A percentile compares a stretch with the other conserved stretches of the same genome.
Evolutionary conservation across 2,113 vertebrate species (phyloP).

Genomic region (Neodontobutis hainanensis): DNA sequence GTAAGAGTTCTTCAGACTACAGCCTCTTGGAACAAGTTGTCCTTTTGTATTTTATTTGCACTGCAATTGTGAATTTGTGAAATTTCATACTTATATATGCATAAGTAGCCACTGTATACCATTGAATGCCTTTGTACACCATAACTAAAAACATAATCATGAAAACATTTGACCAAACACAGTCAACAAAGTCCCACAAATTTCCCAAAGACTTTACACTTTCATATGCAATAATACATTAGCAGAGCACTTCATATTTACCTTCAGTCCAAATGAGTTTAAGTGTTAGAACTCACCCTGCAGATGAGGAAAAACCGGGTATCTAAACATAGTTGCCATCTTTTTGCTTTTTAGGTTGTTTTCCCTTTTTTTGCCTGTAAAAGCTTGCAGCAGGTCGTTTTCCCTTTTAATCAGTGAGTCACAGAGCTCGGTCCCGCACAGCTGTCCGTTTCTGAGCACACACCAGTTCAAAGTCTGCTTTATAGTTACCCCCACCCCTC

Average conservation of each 20-base stretch:
- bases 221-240: no score
- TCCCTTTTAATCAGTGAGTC: slow-evolving; percentile 20
- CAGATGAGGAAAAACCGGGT: slow-evolving; percentile 73
- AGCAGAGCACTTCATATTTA: no score
- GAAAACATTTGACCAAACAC: slow-evolving; percentile 4
- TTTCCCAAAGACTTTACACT: neutral
- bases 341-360: slow-evolving; percentile 20
- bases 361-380: slow-evolving; percentile 9
- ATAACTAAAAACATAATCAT: no score
- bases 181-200: neutral
- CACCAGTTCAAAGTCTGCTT: slow-evolving; percentile 55
- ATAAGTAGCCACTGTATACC: no score
- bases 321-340: slow-evolving; percentile 78
- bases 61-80: no score
- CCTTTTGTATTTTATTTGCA: no score
- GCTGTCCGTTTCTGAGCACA: slow-evolving; percentile 58
- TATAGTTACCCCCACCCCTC: slow-evolving; percentile 48
- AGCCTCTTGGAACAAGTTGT: no score
- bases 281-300: slow-evolving; percentile 73
- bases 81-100: no score
- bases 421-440: slow-evolving; percentile 43
- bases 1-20: no score
- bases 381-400: slow-evolving; percentile 6
- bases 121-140: no score
- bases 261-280: neutral